Conservation (phyloP, 1,140 invertebrate species). For the Bombus pascuorum region DNA sequence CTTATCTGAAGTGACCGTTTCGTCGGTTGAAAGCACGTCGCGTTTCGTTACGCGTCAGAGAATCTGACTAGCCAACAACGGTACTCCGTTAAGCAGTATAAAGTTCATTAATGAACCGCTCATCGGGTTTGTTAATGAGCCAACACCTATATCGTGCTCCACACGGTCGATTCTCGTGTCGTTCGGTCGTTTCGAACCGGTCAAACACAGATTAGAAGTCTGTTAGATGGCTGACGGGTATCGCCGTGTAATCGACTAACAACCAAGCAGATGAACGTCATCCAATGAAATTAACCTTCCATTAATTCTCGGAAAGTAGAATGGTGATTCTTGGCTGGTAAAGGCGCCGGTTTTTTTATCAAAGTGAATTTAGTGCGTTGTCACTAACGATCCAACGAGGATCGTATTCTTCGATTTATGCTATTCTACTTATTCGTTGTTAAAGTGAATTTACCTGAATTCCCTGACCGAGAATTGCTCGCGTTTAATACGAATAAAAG, state of each 20-base stretch:
- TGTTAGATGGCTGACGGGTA: not conserved
- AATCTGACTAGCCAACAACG: slow-evolving; percentile 5
- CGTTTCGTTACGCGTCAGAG: slow-evolving; percentile 6
- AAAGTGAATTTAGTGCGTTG: not conserved
- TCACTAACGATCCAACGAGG: not conserved
- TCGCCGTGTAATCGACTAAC: not conserved
- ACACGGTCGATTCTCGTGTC: not conserved
- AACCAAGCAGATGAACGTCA: not conserved
- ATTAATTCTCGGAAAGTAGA: not conserved
- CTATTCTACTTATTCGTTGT: too few species aligned
- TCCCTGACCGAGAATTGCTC: not conserved
- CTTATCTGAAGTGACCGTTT: slow-evolving; percentile 41
- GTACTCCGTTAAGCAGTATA: slow-evolving; percentile 8
- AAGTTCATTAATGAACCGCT: slow-evolving; percentile 44
- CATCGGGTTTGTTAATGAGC: slow-evolving; percentile 21
- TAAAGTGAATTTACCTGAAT: not conserved
- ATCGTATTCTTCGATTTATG: too few species aligned
- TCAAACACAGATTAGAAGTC: slow-evolving; percentile 33
- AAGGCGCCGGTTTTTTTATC: too few species aligned
- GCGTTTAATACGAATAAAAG: not conserved
- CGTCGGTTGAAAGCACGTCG: not conserved
- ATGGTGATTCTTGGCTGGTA: not conserved
- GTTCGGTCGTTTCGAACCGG: not conserved
- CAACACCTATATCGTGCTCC: slow-evolving; percentile 2
- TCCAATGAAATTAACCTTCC: not conserved